Evolutionary conservation across 2,797 vertebrate genomes (phyloP).

Genomic region (Denticeps clupeoides): DNA sequence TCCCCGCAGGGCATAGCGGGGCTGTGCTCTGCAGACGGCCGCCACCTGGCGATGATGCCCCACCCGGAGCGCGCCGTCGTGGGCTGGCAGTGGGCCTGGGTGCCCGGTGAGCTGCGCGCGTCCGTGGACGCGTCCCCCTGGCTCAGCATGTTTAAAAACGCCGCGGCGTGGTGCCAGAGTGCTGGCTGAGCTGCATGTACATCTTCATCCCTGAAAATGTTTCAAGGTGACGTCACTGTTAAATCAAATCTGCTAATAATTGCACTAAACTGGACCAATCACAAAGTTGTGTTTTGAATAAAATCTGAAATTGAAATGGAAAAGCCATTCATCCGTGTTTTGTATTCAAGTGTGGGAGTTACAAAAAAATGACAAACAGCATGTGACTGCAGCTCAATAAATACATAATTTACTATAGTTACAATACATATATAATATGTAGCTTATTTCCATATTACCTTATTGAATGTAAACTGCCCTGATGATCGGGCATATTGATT

Average conservation of each 20-base stretch:
- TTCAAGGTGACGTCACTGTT: too few relatives aligned
- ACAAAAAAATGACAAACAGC: background rate
- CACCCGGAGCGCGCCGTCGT: slow-evolving; percentile 82
- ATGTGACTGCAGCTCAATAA: too few relatives aligned
- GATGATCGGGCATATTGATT: too few relatives aligned
- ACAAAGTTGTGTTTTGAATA: background rate
- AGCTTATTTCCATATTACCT: too few relatives aligned
- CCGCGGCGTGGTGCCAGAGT: slow-evolving; percentile 63
- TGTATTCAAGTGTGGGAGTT: background rate
- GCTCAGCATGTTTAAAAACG: slow-evolving; percentile 76
- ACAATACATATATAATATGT: too few relatives aligned
- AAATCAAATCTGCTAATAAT: too few relatives aligned
- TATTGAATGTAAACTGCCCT: too few relatives aligned
- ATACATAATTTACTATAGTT: too few relatives aligned
- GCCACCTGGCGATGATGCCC: slow-evolving; percentile 85
- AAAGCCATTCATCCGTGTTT: background rate
- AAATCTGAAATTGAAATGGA: background rate
- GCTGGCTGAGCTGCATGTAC: slow-evolving; percentile 14
- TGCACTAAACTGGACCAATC: background rate
- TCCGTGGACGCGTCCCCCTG: slow-evolving; percentile 64
- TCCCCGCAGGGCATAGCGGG: slow-evolving; percentile 70
- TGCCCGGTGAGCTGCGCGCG: slow-evolving; percentile 51
- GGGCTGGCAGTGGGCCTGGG: slow-evolving; percentile 86
- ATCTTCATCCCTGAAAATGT: too few relatives aligned
- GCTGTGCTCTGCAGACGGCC: slow-evolving; percentile 71